Evolutionary conservation across 2,888 invertebrate genomes (phyloP), one percentile per base, ranked within the genome.

Genomic region (Gasteruption jaculator): DNA sequence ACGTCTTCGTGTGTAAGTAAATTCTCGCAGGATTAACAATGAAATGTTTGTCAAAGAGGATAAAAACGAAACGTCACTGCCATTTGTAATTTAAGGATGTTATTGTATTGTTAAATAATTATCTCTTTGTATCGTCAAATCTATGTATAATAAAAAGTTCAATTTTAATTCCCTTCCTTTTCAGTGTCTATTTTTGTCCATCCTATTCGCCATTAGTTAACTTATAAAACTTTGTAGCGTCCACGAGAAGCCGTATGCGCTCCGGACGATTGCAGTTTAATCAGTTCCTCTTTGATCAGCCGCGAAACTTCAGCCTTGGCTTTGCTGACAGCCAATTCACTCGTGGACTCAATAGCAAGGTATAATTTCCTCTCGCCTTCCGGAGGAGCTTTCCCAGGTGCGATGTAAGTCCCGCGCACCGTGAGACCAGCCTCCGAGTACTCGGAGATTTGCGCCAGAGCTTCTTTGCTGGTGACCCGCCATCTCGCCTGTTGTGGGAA

Each of bases 371-470:
- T 76, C 61, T 99, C 97, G 18, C 92, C 92, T 53, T 93, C 93
- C 0, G 92, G 91, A 0, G 91, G 86, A 10, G 79, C 76, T 69
- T 94, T 92, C 44, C 94, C 94, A 2, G 88, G 82, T 0, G 86
- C 86, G 7, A 93, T 93, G 64, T 91, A 92, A 0, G 95, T 95
- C n/a, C 99, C 99, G 29, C 97, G 81, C 0, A 99, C 99, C 0
- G 97, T 96, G 48, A 99, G 88, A 24, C 99, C 99, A 1, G 97
- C 99, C 71, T 99, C 99, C 0, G 96, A 96, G 72, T 96, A 97
- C 71, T 99, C 99, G 34, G 94, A 93, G 60, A 99, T 96, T 66
- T 97, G 91, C 1, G 94, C 94, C 52, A 99, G 73, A 4, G 97
- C 95, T 75, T 99, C 99, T 80, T 93, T 95, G 52, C 92, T 93